Percentiles rank a stretch among this genome's conserved stretches.
Evolutionary conservation across 53 echinoderm and acorn worm genomes (phyloP).

Genomic region (Apostichopus leukothele): DNA sequence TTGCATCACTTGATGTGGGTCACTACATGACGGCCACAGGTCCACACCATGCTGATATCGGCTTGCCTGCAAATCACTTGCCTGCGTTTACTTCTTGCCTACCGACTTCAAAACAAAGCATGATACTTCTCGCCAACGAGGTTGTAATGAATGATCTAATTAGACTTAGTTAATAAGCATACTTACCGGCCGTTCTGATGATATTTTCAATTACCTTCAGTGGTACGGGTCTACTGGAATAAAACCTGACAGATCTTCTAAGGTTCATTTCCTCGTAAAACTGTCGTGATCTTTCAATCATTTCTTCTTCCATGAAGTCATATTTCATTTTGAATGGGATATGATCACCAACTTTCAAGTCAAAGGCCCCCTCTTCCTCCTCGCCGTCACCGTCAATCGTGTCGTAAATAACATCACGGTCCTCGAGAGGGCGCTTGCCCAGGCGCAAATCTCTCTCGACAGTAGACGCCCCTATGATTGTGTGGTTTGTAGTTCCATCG

Average conservation of each 20-base stretch:
- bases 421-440: not conserved
- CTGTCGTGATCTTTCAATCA: conserved; percentile 56
- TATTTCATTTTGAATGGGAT: conserved; percentile 56
- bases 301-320: conserved; percentile 54
- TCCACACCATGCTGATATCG: too few relatives aligned
- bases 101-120: too few relatives aligned
- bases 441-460: not conserved
- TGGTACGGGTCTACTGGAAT: conserved; percentile 60
- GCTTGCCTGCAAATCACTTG: too few relatives aligned
- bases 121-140: too few relatives aligned
- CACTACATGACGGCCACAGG: too few relatives aligned
- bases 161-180: too few relatives aligned
- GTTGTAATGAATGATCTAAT: too few relatives aligned
- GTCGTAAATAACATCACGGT: conserved; percentile 21
- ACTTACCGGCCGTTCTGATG: conserved; percentile 85
- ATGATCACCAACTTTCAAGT: conserved; percentile 33
- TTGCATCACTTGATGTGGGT: too few relatives aligned
- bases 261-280: conserved; percentile 85
- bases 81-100: too few relatives aligned
- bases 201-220: conserved; percentile 77
- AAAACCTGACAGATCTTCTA: conserved; percentile 72
- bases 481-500: not conserved
- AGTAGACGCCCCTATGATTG: not conserved
- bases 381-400: not conserved
- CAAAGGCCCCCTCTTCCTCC: conserved; percentile 16